Evolutionary conservation across 1,140 invertebrate genomes (phyloP), one percentile per base, ranked within the genome.

Genomic region (Zaprionus kolodkinae): DNA sequence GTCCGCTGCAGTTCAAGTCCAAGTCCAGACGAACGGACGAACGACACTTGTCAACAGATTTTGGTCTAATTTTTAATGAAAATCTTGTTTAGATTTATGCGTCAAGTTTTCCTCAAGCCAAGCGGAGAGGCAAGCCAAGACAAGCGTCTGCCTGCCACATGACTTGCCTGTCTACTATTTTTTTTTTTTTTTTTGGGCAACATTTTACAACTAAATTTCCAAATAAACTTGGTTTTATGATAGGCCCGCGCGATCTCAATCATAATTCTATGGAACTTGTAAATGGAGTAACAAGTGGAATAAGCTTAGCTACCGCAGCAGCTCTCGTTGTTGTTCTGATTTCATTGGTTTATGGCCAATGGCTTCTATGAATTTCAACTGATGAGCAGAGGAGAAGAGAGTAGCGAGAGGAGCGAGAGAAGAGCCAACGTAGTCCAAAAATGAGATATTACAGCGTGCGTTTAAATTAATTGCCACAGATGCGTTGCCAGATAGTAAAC

Each of bases 201-300:
- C 35, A 56, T 76, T 88, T 81, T 89, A 89, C 85, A 89, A 85
- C 81, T 79, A 85, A 81, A 89, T 89, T 89, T 90, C 86, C 78
- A 90, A 90, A 85, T 89, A 86, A 89, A 88, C 76, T 71, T 69
- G 79, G 76, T 89, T 87, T 89, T 89, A 88, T 82, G 82, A 85
- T 78, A 66, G 64, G 68, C 62, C 36, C 52, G 65, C 52, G 65
- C 81, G 87, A 91, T 91, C 81, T 91, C 89, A 91, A 91, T 91
- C 89, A 77, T 82, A 76, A 74, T 91, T 91, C 89, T 74, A 25
- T 59, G 61, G 82, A 91, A 91, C 82, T 91, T 91, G 89, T 91
- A 91, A 91, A 76, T 91, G 81, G 84, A 91, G 89, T 91, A 91
- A 91, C 89, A 91, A 91, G 89, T 91, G 89, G 81, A 91, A 66